A percentile compares a stretch with the other conserved stretches of the same genome.
Conservation (phyloP, 2,888 invertebrate genomes). For the Lottia scabra region DNA sequence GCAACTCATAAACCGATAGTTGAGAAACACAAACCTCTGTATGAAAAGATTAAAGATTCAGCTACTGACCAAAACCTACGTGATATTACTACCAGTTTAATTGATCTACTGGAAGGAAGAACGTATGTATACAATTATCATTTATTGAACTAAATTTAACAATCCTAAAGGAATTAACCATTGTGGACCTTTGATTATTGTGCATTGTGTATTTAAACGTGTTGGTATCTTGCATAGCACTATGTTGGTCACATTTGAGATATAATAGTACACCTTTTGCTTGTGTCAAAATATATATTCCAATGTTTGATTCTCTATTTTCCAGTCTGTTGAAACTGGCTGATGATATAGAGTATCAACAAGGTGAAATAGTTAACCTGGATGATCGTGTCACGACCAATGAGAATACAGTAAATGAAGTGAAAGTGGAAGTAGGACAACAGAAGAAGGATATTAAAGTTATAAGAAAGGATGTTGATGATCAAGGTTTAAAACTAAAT, state of each 20-base stretch:
- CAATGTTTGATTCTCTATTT: background rate
- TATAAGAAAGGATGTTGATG: constrained; percentile 44
- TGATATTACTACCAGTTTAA: background rate
- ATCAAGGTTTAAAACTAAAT: constrained; percentile 49
- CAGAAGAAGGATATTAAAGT: constrained; percentile 38
- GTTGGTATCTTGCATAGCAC: too few species aligned
- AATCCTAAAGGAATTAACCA: too few species aligned
- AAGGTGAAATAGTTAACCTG: constrained; percentile 45
- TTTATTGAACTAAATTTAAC: too few species aligned
- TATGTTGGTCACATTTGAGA: too few species aligned
- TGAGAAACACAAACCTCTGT: background rate
- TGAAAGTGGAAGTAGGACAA: background rate
- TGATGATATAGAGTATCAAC: constrained; percentile 45
- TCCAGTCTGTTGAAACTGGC: constrained; percentile 48
- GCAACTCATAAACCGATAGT: background rate
- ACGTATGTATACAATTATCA: background rate
- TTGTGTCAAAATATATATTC: too few species aligned
- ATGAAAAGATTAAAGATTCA: background rate
- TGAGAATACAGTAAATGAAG: background rate
- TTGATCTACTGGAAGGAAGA: background rate
- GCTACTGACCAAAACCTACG: background rate
- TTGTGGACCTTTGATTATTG: too few species aligned
- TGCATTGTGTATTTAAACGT: too few species aligned
- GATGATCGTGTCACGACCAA: constrained; percentile 40
- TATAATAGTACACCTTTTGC: too few species aligned